Conservation (phyloP, 1,140 invertebrate genomes). For the Nilaparvata lugens region DNA sequence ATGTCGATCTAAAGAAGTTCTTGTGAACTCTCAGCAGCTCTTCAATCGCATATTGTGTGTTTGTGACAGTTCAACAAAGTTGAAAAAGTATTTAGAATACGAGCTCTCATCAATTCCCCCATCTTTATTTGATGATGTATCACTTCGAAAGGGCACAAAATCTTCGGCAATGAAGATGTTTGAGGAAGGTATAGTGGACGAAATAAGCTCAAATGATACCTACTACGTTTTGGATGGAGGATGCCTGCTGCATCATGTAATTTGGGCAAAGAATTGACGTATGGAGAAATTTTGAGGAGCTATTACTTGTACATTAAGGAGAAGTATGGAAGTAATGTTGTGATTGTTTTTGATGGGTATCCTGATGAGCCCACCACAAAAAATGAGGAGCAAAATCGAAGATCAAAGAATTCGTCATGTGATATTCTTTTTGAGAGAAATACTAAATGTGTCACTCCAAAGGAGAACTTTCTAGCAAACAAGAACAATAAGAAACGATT, state of each 20-base stretch:
- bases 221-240: slow-evolving; percentile 11
- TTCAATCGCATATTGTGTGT: slow-evolving; percentile 17
- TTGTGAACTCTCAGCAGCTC: slow-evolving; percentile 16
- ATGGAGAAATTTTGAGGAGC: not conserved
- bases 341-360: too few species aligned
- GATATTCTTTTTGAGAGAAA: not conserved
- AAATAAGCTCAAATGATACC: not conserved
- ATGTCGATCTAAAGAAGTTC: not conserved
- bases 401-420: not conserved
- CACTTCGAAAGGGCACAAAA: slow-evolving; percentile 12
- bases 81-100: slow-evolving; percentile 14
- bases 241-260: slow-evolving; percentile 12
- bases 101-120: slow-evolving; percentile 12
- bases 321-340: not conserved
- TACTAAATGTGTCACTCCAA: not conserved
- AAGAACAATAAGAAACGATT: not conserved
- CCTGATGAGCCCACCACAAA: not conserved
- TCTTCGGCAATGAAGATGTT: slow-evolving; percentile 1
- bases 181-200: not conserved
- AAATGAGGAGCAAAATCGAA: not conserved
- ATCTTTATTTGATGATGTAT: slow-evolving; percentile 17
- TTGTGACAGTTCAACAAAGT: slow-evolving; percentile 1
- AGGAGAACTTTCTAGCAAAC: not conserved
- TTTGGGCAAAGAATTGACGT: slow-evolving; percentile 10
- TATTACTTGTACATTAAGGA: not conserved